Evolutionary conservation across 37 sponge, comb jelly and placozoan species (phyloP).

Genomic region (Cliona cf. orientalis): DNA sequence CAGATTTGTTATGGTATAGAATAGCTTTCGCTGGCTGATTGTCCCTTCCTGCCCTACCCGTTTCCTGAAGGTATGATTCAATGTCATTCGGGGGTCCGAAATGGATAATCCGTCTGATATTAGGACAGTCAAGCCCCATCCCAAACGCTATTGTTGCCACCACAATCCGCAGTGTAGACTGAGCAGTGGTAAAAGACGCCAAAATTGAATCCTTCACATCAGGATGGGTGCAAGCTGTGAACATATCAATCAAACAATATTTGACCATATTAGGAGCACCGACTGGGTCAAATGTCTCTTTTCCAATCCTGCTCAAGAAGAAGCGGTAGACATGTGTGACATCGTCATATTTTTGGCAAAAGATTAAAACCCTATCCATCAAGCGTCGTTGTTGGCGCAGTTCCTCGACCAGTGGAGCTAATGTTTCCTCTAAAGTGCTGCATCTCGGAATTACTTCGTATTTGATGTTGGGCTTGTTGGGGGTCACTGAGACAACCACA

Average conservation of each 20-base stretch:
- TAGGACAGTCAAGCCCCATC: conserved; percentile 31
- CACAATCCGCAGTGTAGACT: conserved; percentile 11
- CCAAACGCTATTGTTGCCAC: conserved; percentile 45
- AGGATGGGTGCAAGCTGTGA: conserved; percentile 13
- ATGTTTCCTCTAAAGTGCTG: background rate
- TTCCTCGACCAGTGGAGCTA: background rate
- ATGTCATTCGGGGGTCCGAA: conserved; percentile 26
- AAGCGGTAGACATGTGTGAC: background rate
- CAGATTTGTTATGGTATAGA: background rate
- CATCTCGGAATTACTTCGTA: background rate
- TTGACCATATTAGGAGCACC: background rate
- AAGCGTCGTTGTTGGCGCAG: background rate
- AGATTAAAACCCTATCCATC: background rate
- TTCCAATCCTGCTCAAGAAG: background rate
- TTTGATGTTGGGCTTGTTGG: background rate
- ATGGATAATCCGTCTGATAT: conserved; percentile 20
- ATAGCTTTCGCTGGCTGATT: conserved; percentile 10
- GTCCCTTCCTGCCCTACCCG: conserved; percentile 36
- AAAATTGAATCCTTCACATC: conserved; percentile 17
- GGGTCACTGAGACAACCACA: background rate
- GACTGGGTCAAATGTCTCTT: background rate
- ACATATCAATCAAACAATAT: conserved; percentile 26
- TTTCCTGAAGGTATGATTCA: conserved; percentile 46
- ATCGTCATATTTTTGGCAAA: conserved; percentile 9
- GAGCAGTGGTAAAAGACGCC: background rate